Evolutionary conservation across 1,140 invertebrate genomes (phyloP).

Genomic region (Drosophila sulfurigaster): DNA sequence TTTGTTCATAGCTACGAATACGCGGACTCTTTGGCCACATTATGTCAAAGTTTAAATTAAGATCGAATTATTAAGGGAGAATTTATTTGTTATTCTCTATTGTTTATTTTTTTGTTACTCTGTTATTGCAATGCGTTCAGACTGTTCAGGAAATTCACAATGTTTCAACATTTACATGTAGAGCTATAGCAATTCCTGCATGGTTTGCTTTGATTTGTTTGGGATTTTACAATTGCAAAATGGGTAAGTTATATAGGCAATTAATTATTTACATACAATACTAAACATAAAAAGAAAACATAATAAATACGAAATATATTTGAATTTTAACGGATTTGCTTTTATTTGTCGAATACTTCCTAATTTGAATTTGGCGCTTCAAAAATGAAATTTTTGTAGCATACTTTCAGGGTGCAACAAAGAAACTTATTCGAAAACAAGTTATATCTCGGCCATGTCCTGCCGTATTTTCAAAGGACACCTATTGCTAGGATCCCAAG

Average conservation of each 20-base stretch:
- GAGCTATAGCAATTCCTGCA: constrained; percentile 2
- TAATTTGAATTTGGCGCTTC: too few relatives aligned
- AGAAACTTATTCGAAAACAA: too few relatives aligned
- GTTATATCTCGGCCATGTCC: too few relatives aligned
- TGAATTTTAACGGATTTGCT: too few relatives aligned
- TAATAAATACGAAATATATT: too few relatives aligned
- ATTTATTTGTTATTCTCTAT: background rate
- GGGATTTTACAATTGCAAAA: background rate
- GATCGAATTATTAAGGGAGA: constrained; percentile 2
- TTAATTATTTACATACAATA: background rate
- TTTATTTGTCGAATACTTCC: too few relatives aligned
- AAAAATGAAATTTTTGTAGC: too few relatives aligned
- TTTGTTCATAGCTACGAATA: constrained; percentile 43
- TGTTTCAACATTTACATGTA: background rate
- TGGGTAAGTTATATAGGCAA: background rate
- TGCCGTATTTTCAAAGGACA: too few relatives aligned
- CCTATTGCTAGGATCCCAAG: too few relatives aligned
- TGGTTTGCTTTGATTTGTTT: background rate
- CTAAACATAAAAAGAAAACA: too few relatives aligned
- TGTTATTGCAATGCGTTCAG: constrained; percentile 25
- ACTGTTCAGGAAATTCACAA: constrained; percentile 13
- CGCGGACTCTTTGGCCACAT: constrained; percentile 61
- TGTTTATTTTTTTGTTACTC: constrained; percentile 17
- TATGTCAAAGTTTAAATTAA: constrained; percentile 8
- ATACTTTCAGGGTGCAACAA: too few relatives aligned